Evolutionary conservation across 1,140 invertebrate genomes (phyloP).

Genomic region (Nomia melanderi): DNA sequence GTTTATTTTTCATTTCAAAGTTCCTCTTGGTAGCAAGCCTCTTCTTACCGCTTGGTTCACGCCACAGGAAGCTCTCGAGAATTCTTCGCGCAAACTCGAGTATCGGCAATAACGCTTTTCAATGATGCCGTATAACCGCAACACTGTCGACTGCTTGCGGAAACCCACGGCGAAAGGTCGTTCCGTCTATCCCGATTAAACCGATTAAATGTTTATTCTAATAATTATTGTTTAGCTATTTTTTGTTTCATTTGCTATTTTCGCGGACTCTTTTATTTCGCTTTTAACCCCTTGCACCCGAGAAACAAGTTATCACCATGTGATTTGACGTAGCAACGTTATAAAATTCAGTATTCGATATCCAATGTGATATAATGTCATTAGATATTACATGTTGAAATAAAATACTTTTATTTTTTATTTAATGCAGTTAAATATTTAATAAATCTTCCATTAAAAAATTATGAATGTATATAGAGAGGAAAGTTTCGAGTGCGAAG

Average conservation of each 20-base stretch:
- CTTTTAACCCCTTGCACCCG: too few relatives aligned
- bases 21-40: conserved; percentile 15
- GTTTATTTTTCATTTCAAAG: conserved; percentile 41
- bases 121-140: neutral
- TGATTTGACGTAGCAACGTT: too few relatives aligned
- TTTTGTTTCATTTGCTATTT: neutral
- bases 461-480: too few relatives aligned
- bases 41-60: conserved; percentile 25
- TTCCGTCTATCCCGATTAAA: neutral
- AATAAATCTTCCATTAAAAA: too few relatives aligned
- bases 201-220: neutral
- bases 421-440: too few relatives aligned
- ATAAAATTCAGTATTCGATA: too few relatives aligned
- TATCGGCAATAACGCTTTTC: conserved; percentile 19
- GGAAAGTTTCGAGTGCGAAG: too few relatives aligned
- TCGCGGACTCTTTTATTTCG: too few relatives aligned
- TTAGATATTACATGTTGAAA: too few relatives aligned
- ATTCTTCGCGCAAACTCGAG: conserved; percentile 45
- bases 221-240: neutral
- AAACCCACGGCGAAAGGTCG: neutral
- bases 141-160: neutral
- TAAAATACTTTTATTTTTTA: too few relatives aligned
- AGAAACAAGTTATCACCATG: too few relatives aligned
- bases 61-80: conserved; percentile 35
- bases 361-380: too few relatives aligned